Evolutionary conservation across 1,140 invertebrate species (phyloP).

Genomic region (Druon quercuslanigerum): DNA sequence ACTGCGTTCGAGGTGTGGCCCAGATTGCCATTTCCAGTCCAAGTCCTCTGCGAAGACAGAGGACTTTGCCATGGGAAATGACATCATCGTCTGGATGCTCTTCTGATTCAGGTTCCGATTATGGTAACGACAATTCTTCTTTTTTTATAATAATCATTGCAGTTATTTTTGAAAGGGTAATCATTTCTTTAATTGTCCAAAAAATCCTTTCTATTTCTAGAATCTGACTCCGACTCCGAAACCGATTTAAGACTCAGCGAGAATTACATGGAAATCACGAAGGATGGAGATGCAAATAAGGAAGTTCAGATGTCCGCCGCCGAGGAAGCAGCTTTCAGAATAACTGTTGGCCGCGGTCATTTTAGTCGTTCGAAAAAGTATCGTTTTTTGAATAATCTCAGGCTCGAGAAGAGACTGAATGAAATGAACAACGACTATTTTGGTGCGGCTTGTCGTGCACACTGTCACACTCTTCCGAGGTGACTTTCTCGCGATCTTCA

Average conservation of each 20-base stretch:
- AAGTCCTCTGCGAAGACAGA: conserved; percentile 48
- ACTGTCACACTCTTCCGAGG: conserved; percentile 43
- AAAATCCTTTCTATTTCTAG: conserved; percentile 18
- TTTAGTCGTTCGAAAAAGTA: conserved; percentile 67
- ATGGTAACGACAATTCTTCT: conserved; percentile 36
- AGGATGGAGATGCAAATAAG: conserved; percentile 33
- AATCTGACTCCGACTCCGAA: conserved; percentile 50
- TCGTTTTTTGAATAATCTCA: conserved; percentile 64
- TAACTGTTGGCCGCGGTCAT: conserved; percentile 64
- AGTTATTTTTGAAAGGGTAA: background rate
- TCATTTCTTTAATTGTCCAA: background rate
- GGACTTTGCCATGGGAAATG: conserved; percentile 53
- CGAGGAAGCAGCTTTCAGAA: conserved; percentile 63
- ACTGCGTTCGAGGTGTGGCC: conserved; percentile 37
- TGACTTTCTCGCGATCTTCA: conserved; percentile 25
- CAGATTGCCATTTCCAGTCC: conserved; percentile 55
- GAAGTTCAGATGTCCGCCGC: conserved; percentile 57
- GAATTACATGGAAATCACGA: conserved; percentile 38
- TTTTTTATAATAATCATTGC: background rate
- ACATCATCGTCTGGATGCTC: conserved; percentile 60
- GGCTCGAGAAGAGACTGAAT: conserved; percentile 65
- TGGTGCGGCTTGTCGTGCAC: conserved; percentile 44
- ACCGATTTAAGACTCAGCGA: conserved; percentile 36
- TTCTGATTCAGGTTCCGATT: conserved; percentile 51
- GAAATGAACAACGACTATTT: conserved; percentile 60